Percentiles rank a stretch among this genome's conserved stretches.
phyloP scores from a whole-genome alignment of 1,140 invertebrate species.

The Yoshiicerus persimilis region DNA sequence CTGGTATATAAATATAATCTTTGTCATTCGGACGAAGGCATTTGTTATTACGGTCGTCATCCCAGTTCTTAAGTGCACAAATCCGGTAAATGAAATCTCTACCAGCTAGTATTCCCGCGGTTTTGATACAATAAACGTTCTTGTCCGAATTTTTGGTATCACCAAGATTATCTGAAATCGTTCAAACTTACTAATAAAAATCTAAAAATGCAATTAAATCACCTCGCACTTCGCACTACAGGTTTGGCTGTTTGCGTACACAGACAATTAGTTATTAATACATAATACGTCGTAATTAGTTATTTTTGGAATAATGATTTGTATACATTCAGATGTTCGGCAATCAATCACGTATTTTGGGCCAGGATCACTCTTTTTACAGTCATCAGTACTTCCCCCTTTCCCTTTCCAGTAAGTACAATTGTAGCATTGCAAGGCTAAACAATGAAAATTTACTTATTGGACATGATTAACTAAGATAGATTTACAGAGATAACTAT shows the following conservation, averaged over 20 bases:
- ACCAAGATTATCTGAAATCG: neutral
- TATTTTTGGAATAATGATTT: too few relatives aligned
- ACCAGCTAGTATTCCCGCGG: neutral
- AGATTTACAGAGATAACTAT: too few relatives aligned
- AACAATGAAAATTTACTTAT: neutral
- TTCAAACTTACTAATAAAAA: neutral
- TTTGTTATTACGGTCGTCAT: neutral
- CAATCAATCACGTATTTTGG: neutral
- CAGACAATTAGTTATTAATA: too few relatives aligned
- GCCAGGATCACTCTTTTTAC: neutral
- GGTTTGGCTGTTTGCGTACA: too few relatives aligned
- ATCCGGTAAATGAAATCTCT: neutral
- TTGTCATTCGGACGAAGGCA: neutral
- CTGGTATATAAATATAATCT: neutral
- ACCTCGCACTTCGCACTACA: too few relatives aligned
- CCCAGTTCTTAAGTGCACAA: neutral
- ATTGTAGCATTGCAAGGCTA: neutral
- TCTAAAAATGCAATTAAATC: neutral
- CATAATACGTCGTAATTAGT: too few relatives aligned
- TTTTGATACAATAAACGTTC: neutral
- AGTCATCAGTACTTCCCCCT: neutral
- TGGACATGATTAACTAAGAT: too few relatives aligned
- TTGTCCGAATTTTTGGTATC: neutral
- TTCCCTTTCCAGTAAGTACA: neutral
- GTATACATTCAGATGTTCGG: neutral